Conservation (phyloP, 2,888 invertebrate species). For the Noctua comes region DNA sequence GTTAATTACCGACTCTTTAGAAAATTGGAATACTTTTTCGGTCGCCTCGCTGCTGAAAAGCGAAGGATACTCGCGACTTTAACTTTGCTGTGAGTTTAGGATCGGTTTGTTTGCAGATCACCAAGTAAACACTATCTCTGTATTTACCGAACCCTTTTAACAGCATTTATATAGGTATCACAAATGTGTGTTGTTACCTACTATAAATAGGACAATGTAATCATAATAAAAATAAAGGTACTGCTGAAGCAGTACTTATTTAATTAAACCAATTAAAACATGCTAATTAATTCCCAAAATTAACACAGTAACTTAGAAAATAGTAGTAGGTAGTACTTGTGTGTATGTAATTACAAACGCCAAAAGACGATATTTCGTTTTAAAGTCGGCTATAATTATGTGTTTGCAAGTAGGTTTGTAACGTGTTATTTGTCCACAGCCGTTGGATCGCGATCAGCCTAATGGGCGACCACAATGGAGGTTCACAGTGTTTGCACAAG, state of each 20-base stretch:
- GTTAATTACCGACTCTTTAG: conserved; percentile 70
- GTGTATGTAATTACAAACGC: neutral
- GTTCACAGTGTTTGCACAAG: conserved; percentile 98
- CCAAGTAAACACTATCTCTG: conserved; percentile 61
- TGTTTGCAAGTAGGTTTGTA: conserved; percentile 17
- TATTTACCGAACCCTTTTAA: conserved; percentile 60
- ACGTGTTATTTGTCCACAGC: conserved; percentile 90
- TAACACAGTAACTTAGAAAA: conserved; percentile 7
- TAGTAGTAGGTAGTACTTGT: neutral
- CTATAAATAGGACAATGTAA: conserved; percentile 35
- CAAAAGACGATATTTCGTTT: neutral
- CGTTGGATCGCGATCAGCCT: conserved; percentile 98
- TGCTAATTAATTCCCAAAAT: conserved; percentile 25
- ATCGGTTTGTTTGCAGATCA: conserved; percentile 58
- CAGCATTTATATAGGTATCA: conserved; percentile 45
- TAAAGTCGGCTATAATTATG: neutral
- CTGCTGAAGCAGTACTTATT: conserved; percentile 15
- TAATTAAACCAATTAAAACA: conserved; percentile 30
- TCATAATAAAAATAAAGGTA: conserved; percentile 31
- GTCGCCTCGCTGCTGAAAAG: conserved; percentile 46
- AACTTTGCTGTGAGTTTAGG: conserved; percentile 65
- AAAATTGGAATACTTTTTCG: conserved; percentile 63
- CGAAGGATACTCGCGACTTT: conserved; percentile 55
- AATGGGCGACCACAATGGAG: conserved; percentile 98
- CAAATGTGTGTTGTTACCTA: conserved; percentile 37